Base-by-base conservation (phyloP, 2,113 vertebrate species). In the Bos indicus region DNA sequence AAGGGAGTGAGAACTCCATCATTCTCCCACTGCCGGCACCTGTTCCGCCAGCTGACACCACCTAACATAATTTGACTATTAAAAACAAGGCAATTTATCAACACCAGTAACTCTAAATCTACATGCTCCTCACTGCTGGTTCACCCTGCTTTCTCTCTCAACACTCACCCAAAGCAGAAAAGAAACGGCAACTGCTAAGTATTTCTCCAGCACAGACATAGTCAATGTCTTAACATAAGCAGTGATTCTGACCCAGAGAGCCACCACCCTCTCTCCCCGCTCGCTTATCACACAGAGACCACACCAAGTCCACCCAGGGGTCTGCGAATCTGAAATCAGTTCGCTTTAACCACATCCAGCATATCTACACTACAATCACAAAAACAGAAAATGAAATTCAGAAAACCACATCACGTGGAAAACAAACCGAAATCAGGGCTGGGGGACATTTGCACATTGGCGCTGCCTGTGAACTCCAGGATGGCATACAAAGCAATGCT, bases 301-400 rank as follows among this genome's bases (percentile, higher is more conserved):
- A 74, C 3, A 12, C 51, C 91, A 82, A 77, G 64, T 86, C 57
- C 81, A 43, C 88, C 54, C 88, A 6, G 13, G 82, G 52, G 60
- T 78, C 74, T 92, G 85, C 11, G 8, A 74, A 74, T 90, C 62
- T 62, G 77, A 74, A 92, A 97, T 92, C 85, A 46, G 67, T 78
- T 91, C 48, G 28, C 62, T 84, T 67, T 43, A 94, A 67, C 89
- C 77, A 60, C n/a, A 67, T 40, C 51, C 56, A 46, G 67, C 74
- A 85, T 56, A 93, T 77, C 90, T 91, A 13, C 60, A 88, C 92
- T 36, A n/a, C 25, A 36, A 54, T 64, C 83, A 80, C 81, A 71
- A 90, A 96, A 93, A 77, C 2, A 95, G 77, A 87, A 95, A 96
- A 78, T 5, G 86, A 83, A 91, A 60, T 91, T 77, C 89, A 57